phyloP scores from a whole-genome alignment of 2,797 vertebrate genomes.

The Schizopygopsis malacanthus region DNA sequence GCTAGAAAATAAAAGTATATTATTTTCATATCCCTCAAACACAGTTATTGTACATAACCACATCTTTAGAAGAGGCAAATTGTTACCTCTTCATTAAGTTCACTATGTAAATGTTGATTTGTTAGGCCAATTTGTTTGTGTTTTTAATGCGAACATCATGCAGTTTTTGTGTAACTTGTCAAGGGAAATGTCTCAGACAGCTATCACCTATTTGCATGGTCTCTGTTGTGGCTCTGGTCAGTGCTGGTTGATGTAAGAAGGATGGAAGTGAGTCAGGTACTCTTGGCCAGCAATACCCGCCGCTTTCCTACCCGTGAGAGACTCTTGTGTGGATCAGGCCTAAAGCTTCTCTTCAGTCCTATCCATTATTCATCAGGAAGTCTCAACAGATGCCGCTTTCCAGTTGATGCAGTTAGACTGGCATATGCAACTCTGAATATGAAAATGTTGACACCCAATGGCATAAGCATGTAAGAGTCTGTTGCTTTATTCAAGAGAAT shows the following conservation, averaged over 20 bases:
- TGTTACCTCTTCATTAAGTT: background rate
- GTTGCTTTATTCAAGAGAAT: slow-evolving; percentile 18
- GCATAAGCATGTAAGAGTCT: slow-evolving; percentile 30
- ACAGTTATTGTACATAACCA: background rate
- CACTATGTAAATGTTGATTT: background rate
- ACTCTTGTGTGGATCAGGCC: slow-evolving; percentile 21
- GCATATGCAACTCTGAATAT: background rate
- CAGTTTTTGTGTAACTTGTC: slow-evolving; percentile 3
- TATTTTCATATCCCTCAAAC: background rate
- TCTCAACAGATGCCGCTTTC: slow-evolving; percentile 31
- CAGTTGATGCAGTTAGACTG: slow-evolving; percentile 39
- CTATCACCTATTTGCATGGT: slow-evolving; percentile 6
- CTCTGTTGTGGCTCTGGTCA: background rate
- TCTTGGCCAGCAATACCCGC: background rate
- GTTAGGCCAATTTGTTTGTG: background rate
- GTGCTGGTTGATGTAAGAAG: slow-evolving; percentile 1
- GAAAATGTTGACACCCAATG: slow-evolving; percentile 7
- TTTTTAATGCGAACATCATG: background rate
- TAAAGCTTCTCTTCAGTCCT: slow-evolving; percentile 30
- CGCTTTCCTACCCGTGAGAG: background rate
- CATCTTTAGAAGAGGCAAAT: background rate
- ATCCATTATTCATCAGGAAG: slow-evolving; percentile 47
- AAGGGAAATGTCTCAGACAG: slow-evolving; percentile 17
- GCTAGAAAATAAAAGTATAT: background rate
- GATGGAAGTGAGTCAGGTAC: background rate